These are phyloP conservation scores for Crocodylus rhombifer DNA, from an alignment of 2,797 vertebrate species.

Conservation along the genomic window DNA sequence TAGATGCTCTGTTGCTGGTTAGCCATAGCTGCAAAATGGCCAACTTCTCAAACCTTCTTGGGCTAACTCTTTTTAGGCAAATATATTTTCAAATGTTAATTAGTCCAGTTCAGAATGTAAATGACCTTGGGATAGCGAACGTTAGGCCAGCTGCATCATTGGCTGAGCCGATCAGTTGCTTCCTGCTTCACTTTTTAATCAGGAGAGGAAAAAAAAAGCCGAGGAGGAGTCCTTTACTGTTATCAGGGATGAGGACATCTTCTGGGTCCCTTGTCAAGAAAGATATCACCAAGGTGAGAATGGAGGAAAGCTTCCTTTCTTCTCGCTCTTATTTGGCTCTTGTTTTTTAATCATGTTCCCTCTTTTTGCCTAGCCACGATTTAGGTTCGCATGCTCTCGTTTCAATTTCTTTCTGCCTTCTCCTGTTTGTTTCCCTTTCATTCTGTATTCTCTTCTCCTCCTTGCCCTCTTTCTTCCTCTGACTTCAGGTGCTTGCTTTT, in stretches of 20 bases:
- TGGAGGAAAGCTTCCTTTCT: too few species aligned
- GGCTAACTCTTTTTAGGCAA: not conserved
- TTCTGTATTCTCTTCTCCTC: not conserved
- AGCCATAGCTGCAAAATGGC: not conserved
- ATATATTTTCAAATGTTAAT: not conserved
- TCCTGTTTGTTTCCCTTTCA: too few species aligned
- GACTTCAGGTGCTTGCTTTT: accelerated
- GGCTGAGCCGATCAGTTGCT: not conserved
- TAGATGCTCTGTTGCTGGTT: not conserved
- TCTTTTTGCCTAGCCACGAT: not conserved
- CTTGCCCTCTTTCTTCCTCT: not conserved
- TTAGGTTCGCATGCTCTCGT: not conserved
- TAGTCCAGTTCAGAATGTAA: not conserved
- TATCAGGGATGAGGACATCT: not conserved
- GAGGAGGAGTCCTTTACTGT: not conserved
- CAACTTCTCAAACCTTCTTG: accelerated
- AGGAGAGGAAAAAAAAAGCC: not conserved
- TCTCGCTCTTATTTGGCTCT: too few species aligned
- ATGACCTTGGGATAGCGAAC: not conserved
- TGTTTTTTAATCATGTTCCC: too few species aligned
- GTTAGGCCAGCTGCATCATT: not conserved
- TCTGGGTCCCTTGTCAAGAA: too few species aligned
- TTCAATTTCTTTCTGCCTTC: not conserved
- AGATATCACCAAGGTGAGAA: too few species aligned
- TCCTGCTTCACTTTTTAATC: not conserved